Evolutionary conservation across 1,140 invertebrate genomes (phyloP), one percentile per base, ranked within the genome.

Genomic region (Nephotettix cincticeps): DNA sequence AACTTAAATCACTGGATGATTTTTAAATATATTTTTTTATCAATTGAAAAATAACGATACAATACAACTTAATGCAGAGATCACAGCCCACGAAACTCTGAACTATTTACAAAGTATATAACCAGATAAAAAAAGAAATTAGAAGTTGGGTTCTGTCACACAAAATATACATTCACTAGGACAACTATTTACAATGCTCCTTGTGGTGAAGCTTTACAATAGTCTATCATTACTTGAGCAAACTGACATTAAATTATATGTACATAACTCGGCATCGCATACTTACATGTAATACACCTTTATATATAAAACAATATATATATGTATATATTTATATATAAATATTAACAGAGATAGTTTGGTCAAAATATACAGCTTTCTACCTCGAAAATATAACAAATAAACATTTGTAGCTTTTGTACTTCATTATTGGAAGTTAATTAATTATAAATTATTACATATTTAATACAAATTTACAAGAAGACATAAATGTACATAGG

Each of bases 1-100:
- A 76, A 76, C 75, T 76, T 76, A 76, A 76, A 76, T 76, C 75
- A 76, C 75, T 76, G 75, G 73, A 75, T 75, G 75, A 74, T 76
- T 76, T 76, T 74, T 71, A 74, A 73, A 72, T 75, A 72, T 76
- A 70, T 74, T 76, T 67, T 64, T 75, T 76, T 73, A 73, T 76
- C 71, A 74, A 74, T 75, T 75, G 73, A 76, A 76, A 76, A 76
- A 75, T 75, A 75, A 75, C 73, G 75, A 75, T 73, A 75, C 71
- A 74, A 75, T 75, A 75, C 71, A 76, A 76, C 75, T 75, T 76
- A 76, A 76, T 76, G 75, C 75, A 76, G 75, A 76, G 75, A 76
- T 76, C 75, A 76, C 75, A 76, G 75, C 75, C 75, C 73, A 74
- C 73, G 73, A 76, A 76, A 75, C 72, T 75, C 73, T 76, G 73